phyloP scores from a whole-genome alignment of 2,888 invertebrate genomes.

The Ceraclea dissimilis region DNA sequence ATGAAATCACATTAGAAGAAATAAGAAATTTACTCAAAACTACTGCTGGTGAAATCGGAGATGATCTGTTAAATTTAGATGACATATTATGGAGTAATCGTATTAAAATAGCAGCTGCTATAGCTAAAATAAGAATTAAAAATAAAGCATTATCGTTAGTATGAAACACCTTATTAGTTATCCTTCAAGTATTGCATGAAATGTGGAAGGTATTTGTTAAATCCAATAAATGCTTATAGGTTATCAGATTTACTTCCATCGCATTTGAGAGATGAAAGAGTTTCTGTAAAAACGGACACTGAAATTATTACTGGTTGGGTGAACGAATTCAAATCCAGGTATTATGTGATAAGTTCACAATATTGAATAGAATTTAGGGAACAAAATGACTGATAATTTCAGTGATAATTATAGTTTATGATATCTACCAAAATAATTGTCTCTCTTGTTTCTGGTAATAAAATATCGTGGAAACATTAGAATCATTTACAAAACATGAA shows the following conservation, averaged over 20 bases:
- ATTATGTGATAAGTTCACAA: constrained; percentile 26
- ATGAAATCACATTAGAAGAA: constrained; percentile 10
- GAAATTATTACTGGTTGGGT: constrained; percentile 71
- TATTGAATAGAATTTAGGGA: background rate
- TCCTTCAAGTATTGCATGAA: too few species aligned
- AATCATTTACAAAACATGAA: too few species aligned
- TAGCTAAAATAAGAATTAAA: constrained; percentile 68
- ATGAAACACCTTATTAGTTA: background rate
- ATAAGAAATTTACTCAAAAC: constrained; percentile 19
- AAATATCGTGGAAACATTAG: too few species aligned
- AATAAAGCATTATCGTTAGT: constrained; percentile 59
- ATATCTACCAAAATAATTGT: too few species aligned
- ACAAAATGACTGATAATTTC: too few species aligned
- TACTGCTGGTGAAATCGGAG: constrained; percentile 29
- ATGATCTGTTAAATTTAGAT: constrained; percentile 50
- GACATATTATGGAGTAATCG: constrained; percentile 55
- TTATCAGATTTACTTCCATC: constrained; percentile 61
- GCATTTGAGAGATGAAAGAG: constrained; percentile 63
- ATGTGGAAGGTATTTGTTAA: too few species aligned
- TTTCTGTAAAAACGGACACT: constrained; percentile 49
- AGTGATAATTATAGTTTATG: too few species aligned
- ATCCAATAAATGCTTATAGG: constrained; percentile 29
- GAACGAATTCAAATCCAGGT: constrained; percentile 65
- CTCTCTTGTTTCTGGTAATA: too few species aligned
- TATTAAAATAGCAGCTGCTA: constrained; percentile 66